Conservation (phyloP, 1,140 invertebrate genomes). For the Drosophila santomea region DNA sequence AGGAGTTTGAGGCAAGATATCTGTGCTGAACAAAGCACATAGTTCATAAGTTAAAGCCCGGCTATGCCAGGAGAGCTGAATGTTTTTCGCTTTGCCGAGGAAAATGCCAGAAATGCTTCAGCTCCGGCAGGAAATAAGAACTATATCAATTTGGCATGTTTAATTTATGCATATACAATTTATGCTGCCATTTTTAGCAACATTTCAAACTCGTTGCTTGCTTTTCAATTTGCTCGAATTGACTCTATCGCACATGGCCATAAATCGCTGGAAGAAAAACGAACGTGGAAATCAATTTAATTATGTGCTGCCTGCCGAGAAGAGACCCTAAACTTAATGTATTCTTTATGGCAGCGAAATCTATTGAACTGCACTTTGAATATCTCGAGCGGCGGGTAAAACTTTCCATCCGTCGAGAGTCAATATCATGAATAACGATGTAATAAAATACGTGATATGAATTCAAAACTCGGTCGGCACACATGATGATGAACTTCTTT, state of each 20-base stretch:
- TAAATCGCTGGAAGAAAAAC: slow-evolving; percentile 52
- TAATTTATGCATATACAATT: slow-evolving; percentile 71
- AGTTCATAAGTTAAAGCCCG: slow-evolving; percentile 64
- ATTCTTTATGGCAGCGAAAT: slow-evolving; percentile 74
- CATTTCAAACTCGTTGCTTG: slow-evolving; percentile 54
- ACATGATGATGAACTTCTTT: slow-evolving; percentile 75
- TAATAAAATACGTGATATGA: slow-evolving; percentile 83
- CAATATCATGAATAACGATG: slow-evolving; percentile 82
- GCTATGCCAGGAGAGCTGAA: slow-evolving; percentile 31
- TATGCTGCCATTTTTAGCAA: slow-evolving; percentile 67
- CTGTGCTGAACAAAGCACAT: slow-evolving; percentile 48
- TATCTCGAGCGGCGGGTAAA: slow-evolving; percentile 44
- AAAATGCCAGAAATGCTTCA: slow-evolving; percentile 60
- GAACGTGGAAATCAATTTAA: slow-evolving; percentile 72
- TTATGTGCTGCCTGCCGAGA: slow-evolving; percentile 45
- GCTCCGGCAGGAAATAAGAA: slow-evolving; percentile 31
- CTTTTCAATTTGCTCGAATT: slow-evolving; percentile 73
- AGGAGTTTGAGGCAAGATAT: slow-evolving; percentile 16
- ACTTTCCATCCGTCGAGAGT: slow-evolving; percentile 35
- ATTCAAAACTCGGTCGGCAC: slow-evolving; percentile 46
- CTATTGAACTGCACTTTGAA: slow-evolving; percentile 82
- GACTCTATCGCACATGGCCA: slow-evolving; percentile 52
- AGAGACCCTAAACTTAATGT: slow-evolving; percentile 67
- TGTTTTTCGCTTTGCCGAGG: not conserved
- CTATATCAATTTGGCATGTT: slow-evolving; percentile 41